phyloP scores from a whole-genome alignment of 2,888 invertebrate species.

The Chloromyia formosa region DNA sequence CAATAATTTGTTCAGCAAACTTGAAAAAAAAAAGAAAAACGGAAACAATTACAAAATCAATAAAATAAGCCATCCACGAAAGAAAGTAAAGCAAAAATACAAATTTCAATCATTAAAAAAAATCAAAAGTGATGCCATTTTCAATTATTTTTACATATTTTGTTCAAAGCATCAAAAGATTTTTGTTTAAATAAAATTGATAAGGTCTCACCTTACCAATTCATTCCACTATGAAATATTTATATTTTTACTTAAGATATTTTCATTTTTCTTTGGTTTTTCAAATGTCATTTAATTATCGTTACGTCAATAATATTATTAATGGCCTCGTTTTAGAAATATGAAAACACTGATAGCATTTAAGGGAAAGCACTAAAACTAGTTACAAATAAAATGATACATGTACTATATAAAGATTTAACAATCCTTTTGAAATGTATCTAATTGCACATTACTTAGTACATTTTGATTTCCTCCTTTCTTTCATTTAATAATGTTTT shows the following conservation, averaged over 20 bases:
- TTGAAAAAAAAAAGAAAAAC: background rate
- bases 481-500: too few relatives aligned
- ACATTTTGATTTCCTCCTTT: background rate
- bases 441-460: background rate
- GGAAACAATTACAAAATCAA: background rate
- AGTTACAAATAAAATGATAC: background rate
- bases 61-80: too few relatives aligned
- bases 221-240: background rate
- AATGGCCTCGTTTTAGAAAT: background rate
- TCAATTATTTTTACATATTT: background rate
- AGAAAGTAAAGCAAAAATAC: too few relatives aligned
- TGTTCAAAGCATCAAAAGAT: background rate
- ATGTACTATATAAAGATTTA: constrained; percentile 3
- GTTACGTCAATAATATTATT: background rate
- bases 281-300: background rate
- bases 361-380: background rate
- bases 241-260: background rate
- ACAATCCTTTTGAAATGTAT: constrained; percentile 35
- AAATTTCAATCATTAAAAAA: background rate
- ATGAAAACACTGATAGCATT: constrained; percentile 22
- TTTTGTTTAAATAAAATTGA: background rate
- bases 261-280: background rate
- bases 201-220: background rate
- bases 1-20: background rate
- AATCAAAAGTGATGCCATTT: too few relatives aligned